Conservation (phyloP, 2,888 invertebrate genomes). For the Mantis religiosa region DNA sequence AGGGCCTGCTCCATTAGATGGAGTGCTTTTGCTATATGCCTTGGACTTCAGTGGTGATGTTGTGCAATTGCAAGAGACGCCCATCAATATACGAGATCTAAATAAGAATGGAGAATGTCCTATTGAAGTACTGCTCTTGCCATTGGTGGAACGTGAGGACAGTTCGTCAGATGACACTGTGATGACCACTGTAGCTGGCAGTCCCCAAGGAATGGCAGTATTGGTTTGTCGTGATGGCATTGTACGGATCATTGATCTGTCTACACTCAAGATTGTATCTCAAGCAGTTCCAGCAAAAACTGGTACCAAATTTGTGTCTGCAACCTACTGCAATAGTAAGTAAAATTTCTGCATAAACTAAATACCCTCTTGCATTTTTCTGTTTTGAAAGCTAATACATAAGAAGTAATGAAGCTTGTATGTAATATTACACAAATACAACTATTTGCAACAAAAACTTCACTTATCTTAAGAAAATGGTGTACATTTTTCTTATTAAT, state of each 20-base stretch:
- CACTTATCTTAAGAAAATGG: too few species aligned
- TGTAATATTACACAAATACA: too few species aligned
- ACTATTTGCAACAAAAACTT: too few species aligned
- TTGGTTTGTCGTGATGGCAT: conserved; percentile 71
- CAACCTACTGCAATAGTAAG: conserved; percentile 79
- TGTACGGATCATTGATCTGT: conserved; percentile 66
- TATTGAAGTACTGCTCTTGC: conserved; percentile 64
- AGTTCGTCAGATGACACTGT: conserved; percentile 34
- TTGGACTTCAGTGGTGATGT: conserved; percentile 51
- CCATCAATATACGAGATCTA: conserved; percentile 58
- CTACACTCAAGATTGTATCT: conserved; percentile 64
- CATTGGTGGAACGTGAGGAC: conserved; percentile 49
- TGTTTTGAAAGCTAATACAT: background rate
- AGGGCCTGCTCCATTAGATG: background rate
- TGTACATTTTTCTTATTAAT: too few species aligned
- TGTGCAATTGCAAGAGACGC: conserved; percentile 55
- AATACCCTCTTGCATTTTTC: background rate
- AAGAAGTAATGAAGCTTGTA: background rate
- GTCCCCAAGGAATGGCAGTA: conserved; percentile 56
- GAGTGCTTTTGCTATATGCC: conserved; percentile 55
- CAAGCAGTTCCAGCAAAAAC: conserved; percentile 59
- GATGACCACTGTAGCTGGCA: background rate
- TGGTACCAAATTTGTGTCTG: conserved; percentile 69
- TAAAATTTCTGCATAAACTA: conserved; percentile 29
- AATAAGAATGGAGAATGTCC: conserved; percentile 59